A percentile compares a stretch with the other conserved stretches of the same genome.
These are phyloP conservation scores for Helobdella robusta DNA, from an alignment of 2,888 invertebrate genomes.

Conservation along the genomic window DNA sequence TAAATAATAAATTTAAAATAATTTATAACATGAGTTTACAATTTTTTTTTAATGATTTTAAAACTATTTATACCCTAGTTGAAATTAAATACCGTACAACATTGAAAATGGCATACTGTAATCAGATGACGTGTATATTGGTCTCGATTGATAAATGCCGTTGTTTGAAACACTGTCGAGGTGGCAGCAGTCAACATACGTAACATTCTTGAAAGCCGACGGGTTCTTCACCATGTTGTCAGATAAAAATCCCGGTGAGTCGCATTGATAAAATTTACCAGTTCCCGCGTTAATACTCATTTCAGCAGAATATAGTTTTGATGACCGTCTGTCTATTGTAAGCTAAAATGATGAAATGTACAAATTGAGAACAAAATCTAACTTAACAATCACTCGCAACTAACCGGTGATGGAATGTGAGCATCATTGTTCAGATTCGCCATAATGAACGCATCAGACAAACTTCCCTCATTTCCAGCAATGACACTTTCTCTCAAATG, in stretches of 20 bases:
- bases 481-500: constrained; percentile 22
- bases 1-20: background rate
- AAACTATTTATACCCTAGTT: background rate
- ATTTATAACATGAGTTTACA: background rate
- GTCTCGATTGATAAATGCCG: constrained; percentile 15
- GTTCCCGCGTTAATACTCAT: constrained; percentile 14
- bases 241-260: background rate
- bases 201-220: constrained; percentile 14
- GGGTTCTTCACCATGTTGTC: constrained; percentile 1
- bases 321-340: constrained; percentile 15
- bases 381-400: background rate
- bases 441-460: constrained; percentile 11
- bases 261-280: constrained; percentile 12
- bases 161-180: background rate
- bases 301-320: constrained; percentile 7
- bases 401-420: constrained; percentile 9
- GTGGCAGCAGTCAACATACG: constrained; percentile 12
- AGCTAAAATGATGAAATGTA: background rate
- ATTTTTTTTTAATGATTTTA: background rate
- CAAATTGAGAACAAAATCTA: background rate
- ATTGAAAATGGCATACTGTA: constrained; percentile 18
- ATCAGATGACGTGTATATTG: constrained; percentile 2
- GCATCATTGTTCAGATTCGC: constrained; percentile 20
- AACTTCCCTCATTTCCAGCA: background rate
- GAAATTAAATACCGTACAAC: background rate